phyloP scores from a whole-genome alignment of 2,113 vertebrate species.

The Cololabis saira region DNA sequence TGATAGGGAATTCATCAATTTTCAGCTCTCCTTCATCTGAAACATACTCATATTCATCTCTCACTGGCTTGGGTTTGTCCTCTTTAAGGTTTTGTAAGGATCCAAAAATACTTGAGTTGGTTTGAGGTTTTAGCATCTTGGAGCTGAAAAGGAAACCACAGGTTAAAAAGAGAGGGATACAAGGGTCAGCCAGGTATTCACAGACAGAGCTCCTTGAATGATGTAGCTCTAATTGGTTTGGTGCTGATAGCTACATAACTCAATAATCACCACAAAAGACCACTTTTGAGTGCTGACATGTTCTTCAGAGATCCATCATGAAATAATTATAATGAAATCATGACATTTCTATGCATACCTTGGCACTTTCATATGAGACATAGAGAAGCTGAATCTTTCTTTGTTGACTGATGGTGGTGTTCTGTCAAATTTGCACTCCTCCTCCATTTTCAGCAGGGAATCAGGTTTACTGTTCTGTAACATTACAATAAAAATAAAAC shows the following conservation, averaged over 20 bases:
- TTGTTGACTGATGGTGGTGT: constrained; percentile 88
- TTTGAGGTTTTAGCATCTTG: constrained; percentile 91
- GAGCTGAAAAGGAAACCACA: constrained; percentile 81
- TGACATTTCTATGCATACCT: constrained; percentile 80
- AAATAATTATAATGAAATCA: constrained; percentile 9
- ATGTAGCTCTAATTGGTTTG: constrained; percentile 17
- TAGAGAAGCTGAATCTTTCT: constrained; percentile 93
- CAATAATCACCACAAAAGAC: constrained; percentile 32
- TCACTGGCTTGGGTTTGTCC: constrained; percentile 92
- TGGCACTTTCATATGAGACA: constrained; percentile 92
- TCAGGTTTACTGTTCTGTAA: constrained; percentile 98
- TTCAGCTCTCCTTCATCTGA: constrained; percentile 97
- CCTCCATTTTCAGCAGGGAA: constrained; percentile 98
- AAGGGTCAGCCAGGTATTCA: constrained; percentile 16
- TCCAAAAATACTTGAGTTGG: constrained; percentile 91
- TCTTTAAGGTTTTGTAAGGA: constrained; percentile 97
- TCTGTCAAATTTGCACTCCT: constrained; percentile 93
- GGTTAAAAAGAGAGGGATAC: constrained; percentile 28
- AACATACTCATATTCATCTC: constrained; percentile 97
- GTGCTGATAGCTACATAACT: constrained; percentile 43
- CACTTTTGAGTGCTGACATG: constrained; percentile 25
- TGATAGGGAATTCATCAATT: constrained; percentile 98
- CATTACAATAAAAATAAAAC: constrained; percentile 18
- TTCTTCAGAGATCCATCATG: constrained; percentile 1
- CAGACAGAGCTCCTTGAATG: constrained; percentile 7